Evolutionary conservation across 2,797 vertebrate species (phyloP).

Genomic region (Denticeps clupeoides): DNA sequence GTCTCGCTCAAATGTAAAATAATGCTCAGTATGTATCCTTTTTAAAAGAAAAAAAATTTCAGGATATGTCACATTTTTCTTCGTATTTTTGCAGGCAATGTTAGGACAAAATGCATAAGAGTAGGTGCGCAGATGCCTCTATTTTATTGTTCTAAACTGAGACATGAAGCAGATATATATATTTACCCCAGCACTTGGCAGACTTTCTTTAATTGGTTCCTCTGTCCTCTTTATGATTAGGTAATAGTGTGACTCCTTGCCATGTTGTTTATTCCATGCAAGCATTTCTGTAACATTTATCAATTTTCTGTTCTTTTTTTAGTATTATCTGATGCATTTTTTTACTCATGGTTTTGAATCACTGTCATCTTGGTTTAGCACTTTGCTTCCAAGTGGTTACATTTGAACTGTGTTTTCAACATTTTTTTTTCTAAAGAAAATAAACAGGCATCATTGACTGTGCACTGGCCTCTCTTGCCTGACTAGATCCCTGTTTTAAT

Average conservation of each 20-base stretch:
- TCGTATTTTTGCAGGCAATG: slow-evolving; percentile 69
- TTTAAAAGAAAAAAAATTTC: slow-evolving; percentile 56
- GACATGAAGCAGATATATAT: slow-evolving; percentile 89
- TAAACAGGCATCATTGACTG: slow-evolving; percentile 69
- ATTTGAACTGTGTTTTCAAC: slow-evolving; percentile 65
- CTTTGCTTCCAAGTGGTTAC: slow-evolving; percentile 65
- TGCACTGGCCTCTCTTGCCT: slow-evolving; percentile 39
- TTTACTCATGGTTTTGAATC: slow-evolving; percentile 53
- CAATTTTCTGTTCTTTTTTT: slow-evolving; percentile 61
- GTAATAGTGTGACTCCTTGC: slow-evolving; percentile 92
- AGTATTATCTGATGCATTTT: slow-evolving; percentile 59
- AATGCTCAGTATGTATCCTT: slow-evolving; percentile 70
- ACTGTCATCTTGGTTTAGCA: slow-evolving; percentile 65
- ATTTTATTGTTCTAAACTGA: slow-evolving; percentile 72
- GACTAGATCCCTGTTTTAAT: slow-evolving; percentile 9
- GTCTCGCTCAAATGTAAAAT: slow-evolving; percentile 69
- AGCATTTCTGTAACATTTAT: slow-evolving; percentile 86
- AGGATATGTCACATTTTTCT: slow-evolving; percentile 66
- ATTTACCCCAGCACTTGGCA: slow-evolving; percentile 97
- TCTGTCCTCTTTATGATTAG: slow-evolving; percentile 80
- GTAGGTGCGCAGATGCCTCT: slow-evolving; percentile 66
- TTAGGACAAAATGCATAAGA: slow-evolving; percentile 59
- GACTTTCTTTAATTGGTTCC: slow-evolving; percentile 92
- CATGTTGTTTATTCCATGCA: slow-evolving; percentile 92
- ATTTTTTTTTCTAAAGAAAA: slow-evolving; percentile 57